Evolutionary conservation across 2,888 invertebrate genomes (phyloP).

Genomic region (Petrophora chlorosata): DNA sequence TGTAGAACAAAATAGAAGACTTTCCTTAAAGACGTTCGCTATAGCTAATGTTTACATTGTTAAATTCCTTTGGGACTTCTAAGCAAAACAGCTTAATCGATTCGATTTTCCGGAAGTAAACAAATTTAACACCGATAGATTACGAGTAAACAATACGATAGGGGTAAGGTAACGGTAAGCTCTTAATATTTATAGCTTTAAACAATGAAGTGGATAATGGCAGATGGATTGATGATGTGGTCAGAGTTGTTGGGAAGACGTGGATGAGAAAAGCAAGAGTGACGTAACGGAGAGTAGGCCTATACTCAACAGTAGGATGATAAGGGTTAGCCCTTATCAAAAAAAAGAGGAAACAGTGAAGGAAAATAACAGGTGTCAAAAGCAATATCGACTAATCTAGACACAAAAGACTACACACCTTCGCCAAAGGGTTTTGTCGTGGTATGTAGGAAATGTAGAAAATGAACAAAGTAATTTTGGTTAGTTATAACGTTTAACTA

Average conservation of each 20-base stretch:
- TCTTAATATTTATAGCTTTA: too few relatives aligned
- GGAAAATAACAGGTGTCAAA: conserved; percentile 3
- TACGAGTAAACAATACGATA: conserved; percentile 32
- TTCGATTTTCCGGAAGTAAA: conserved; percentile 37
- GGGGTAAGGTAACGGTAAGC: conserved; percentile 1
- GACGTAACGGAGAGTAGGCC: too few relatives aligned
- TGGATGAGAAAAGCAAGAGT: too few relatives aligned
- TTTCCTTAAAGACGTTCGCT: conserved; percentile 47
- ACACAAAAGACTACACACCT: too few relatives aligned
- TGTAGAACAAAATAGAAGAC: conserved; percentile 28
- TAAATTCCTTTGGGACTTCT: conserved; percentile 54
- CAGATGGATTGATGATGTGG: too few relatives aligned
- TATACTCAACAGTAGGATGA: too few relatives aligned
- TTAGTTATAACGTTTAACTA: conserved; percentile 8
- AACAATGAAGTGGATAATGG: too few relatives aligned
- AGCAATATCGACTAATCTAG: conserved; percentile 9
- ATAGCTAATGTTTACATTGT: conserved; percentile 48
- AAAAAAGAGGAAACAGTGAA: too few relatives aligned
- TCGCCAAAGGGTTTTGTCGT: too few relatives aligned
- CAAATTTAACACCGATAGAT: conserved; percentile 38
- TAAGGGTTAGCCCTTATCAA: too few relatives aligned
- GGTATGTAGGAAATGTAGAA: too few relatives aligned
- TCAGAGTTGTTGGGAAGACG: too few relatives aligned
- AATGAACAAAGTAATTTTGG: conserved; percentile 6
- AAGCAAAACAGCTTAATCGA: conserved; percentile 65